A percentile compares a stretch with the other conserved stretches of the same genome.
Evolutionary conservation across 2,888 invertebrate genomes (phyloP).

Genomic region (Watsonalla binaria): DNA sequence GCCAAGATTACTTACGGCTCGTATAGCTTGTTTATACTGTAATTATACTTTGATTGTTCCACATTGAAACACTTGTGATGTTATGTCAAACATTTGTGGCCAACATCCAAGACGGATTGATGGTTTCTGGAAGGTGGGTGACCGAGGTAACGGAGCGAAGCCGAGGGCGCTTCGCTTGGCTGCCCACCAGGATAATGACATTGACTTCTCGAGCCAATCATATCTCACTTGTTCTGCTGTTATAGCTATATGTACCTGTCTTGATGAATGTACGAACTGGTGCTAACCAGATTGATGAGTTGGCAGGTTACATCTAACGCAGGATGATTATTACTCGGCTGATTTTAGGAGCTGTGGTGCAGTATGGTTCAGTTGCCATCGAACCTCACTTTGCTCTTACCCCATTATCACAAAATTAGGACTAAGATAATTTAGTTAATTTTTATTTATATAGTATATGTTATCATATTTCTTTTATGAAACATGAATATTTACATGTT

Average conservation of each 20-base stretch:
- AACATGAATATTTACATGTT: no score
- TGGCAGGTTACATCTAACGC: neutral
- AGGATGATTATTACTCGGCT: no score
- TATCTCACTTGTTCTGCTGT: slow-evolving; percentile 55
- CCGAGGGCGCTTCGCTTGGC: slow-evolving; percentile 56
- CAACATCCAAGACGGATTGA: slow-evolving; percentile 1
- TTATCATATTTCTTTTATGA: no score
- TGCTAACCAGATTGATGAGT: neutral
- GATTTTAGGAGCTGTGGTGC: no score
- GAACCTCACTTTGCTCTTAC: no score
- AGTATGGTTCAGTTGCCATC: no score
- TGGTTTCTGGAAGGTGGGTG: slow-evolving; percentile 49
- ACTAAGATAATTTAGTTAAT: no score
- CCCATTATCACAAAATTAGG: no score
- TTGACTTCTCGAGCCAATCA: slow-evolving; percentile 56
- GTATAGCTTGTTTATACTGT: neutral
- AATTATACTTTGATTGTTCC: neutral
- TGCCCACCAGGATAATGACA: slow-evolving; percentile 57
- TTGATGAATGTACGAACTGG: neutral
- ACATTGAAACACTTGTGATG: slow-evolving; percentile 1
- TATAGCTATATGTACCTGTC: slow-evolving; percentile 8
- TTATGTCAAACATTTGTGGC: neutral
- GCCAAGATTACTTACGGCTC: no score
- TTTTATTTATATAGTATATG: no score
- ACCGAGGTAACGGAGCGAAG: slow-evolving; percentile 57